Evolutionary conservation across 2,113 vertebrate genomes (phyloP), one percentile per base, ranked within the genome.

Genomic region (Cromileptes altivelis): DNA sequence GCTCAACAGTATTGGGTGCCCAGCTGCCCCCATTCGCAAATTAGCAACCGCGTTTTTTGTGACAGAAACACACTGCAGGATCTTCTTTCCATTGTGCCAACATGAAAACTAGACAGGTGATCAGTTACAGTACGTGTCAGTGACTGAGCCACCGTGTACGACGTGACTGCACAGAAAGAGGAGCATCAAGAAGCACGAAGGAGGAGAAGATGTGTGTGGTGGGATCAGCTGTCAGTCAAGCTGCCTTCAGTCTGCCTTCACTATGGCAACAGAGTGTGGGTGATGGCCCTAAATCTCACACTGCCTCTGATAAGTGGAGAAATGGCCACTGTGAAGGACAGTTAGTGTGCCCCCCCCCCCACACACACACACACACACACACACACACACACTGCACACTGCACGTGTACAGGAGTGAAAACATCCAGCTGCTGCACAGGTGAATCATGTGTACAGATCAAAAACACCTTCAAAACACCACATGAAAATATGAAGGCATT

Each of bases 151-250:
- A 10, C 57, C 0, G 0, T 4, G 64, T 30, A n/a, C 18, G 62
- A 64, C 40, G 74, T 11, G 47, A 56, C n/a, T 56, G 40, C 33
- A 50, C 30, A 70, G 2, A 75, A 42, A 69, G 47, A 69, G 62
- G 45, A 30, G 77, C 68, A 50, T 62, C 71, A 57, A 75, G 74
- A 74, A 56, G 69, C 50, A 57, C 1, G 33, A 68, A 63, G 76
- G 69, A 75, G 56, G 64, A 74, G 62, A 50, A 76, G 58, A 78
- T 69, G 75, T 56, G 78, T 88, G 82, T 68, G 82, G 75, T 57
- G 76, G 84, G 70, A 86, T 80, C 69, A 70, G 85, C 87, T 86
- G 92, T 90, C 94, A 92, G 55, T 94, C 93, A 94, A 80, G 69
- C 88, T 75, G 85, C 89, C 86, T 85, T 75, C 69, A 12, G 49